phyloP scores from a whole-genome alignment of 1,140 invertebrate species.

The Rhyacophila brunnea region DNA sequence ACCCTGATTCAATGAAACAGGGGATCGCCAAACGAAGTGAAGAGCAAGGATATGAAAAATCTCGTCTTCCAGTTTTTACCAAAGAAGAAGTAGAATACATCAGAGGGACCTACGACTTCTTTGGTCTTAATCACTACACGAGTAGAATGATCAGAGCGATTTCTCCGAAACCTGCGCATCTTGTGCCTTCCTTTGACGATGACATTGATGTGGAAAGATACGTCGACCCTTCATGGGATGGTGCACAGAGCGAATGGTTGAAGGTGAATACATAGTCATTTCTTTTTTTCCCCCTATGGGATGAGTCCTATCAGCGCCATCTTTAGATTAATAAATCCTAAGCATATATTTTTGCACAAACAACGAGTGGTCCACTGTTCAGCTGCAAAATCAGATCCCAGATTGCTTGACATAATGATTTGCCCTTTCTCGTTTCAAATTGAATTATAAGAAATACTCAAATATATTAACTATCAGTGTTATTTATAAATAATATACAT shows the following conservation, averaged over 20 bases:
- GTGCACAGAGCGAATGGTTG: constrained; percentile 12
- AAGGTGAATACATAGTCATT: too few species aligned
- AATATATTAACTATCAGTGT: too few species aligned
- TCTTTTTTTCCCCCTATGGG: too few species aligned
- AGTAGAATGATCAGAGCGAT: constrained; percentile 46
- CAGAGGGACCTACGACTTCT: constrained; percentile 61
- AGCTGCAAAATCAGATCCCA: too few species aligned
- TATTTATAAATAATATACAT: too few species aligned
- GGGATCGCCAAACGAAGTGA: constrained; percentile 55
- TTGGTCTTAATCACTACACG: constrained; percentile 62
- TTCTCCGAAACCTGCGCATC: constrained; percentile 35
- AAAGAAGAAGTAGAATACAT: constrained; percentile 55
- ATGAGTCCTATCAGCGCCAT: too few species aligned
- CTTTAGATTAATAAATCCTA: too few species aligned
- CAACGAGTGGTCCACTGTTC: too few species aligned
- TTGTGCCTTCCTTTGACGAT: constrained; percentile 36
- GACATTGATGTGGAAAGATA: constrained; percentile 15
- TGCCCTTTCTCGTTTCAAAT: too few species aligned
- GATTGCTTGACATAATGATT: too few species aligned
- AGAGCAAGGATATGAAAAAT: constrained; percentile 55
- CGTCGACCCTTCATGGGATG: constrained; percentile 10
- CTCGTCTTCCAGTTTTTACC: constrained; percentile 58
- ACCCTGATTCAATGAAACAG: constrained; percentile 59
- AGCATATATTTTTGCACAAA: too few species aligned
- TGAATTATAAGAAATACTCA: too few species aligned